Evolutionary conservation across 2,797 vertebrate genomes (phyloP).

Genomic region (Acridotheres tristis): DNA sequence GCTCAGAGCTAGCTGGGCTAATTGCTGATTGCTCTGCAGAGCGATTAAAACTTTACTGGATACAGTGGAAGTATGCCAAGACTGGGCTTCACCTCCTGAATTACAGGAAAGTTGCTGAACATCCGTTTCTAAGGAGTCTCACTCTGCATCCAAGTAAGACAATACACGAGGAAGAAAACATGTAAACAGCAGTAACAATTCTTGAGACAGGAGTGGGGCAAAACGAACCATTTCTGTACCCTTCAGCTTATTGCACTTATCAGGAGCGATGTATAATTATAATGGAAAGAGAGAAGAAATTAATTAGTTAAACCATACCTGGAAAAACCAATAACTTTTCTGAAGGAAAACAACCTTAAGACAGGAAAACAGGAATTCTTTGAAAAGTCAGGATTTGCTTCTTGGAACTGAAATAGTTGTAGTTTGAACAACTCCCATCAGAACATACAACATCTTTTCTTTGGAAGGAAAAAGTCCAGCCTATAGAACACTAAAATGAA

Average conservation of each 20-base stretch:
- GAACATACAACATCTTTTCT: background rate
- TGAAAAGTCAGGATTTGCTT: background rate
- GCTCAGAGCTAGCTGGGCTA: background rate
- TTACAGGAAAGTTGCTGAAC: background rate
- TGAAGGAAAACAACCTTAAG: background rate
- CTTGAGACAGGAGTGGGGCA: background rate
- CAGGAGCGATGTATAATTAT: slow-evolving; percentile 65
- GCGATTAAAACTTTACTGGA: background rate
- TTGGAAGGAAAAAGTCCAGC: background rate
- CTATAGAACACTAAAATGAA: background rate
- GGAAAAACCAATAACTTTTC: background rate
- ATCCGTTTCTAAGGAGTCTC: background rate
- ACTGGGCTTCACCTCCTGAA: background rate
- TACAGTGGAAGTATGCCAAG: background rate
- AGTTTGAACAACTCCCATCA: background rate
- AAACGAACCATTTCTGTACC: slow-evolving; percentile 77
- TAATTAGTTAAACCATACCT: background rate
- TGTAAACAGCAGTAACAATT: background rate
- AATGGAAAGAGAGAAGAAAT: background rate
- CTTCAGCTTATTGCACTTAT: slow-evolving; percentile 83
- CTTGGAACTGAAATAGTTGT: background rate
- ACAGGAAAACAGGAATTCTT: background rate
- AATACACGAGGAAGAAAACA: background rate
- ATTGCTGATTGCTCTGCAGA: background rate
- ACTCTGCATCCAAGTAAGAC: background rate